Base-by-base conservation (phyloP, 2,888 invertebrate genomes). In the Cotesia congregata region DNA sequence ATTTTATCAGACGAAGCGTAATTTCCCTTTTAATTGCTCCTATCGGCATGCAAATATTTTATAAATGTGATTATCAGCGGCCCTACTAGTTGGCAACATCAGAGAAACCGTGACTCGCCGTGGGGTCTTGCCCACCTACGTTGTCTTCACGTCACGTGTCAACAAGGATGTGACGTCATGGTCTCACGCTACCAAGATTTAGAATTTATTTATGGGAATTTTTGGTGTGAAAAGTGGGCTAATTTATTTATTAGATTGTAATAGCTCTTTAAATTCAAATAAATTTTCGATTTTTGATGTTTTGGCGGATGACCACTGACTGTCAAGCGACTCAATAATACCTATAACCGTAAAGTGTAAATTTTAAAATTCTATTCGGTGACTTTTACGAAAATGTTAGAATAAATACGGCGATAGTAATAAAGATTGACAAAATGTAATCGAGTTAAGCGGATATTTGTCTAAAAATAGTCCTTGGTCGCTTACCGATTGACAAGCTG, bases 121-220 rank as follows among this genome's bases (percentile, higher is more conserved):
- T 68, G 72, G 50, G 65, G 73, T 61, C 68, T 72, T 72, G 73
- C 62, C 78, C 78, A 78, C 78, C 78, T 72, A 78, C 77, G 78
- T 75, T 59, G 78, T 67, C 38, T 76, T 50, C 71, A 67, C 38
- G 72, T 75, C 78, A 78, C 78, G 78, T 76, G 78, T 78, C 78
- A 74, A 50, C 61, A 74, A 61, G 78, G 74, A 78, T 74, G 68
- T 78, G 74, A 72, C 76, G 71, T 75, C 64, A 64, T 60, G 17
- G 60, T 85, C 83, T 80, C 83, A 82, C 83, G 83, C 85, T 84
- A 84, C 84, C 83, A 84, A 30, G 30, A 30, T 3, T 30, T 30
- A 30, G 30, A 30, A 30, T 30, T 30, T 30, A 30, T 30, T 30
- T 30, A 30, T 30, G 30, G 3, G 30, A 30, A 30, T 30, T 30